phyloP scores from a whole-genome alignment of 2,888 invertebrate species.

The Dryadula phaetusa region DNA sequence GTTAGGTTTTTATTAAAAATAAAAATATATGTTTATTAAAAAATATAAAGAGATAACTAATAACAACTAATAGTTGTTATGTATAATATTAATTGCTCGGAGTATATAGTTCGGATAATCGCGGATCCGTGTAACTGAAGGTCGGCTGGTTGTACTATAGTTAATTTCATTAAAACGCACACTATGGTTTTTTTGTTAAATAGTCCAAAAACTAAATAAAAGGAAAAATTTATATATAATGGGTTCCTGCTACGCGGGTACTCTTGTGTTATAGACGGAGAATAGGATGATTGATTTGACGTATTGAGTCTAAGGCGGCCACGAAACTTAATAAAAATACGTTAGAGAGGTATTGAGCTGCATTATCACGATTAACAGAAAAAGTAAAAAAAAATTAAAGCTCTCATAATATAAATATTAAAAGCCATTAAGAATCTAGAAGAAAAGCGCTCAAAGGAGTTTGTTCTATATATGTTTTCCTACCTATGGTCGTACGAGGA shows the following conservation, averaged over 20 bases:
- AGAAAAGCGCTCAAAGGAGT: background rate
- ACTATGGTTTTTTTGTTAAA: background rate
- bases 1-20: too few species aligned
- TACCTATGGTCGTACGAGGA: background rate
- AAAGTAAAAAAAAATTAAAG: background rate
- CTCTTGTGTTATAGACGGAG: background rate
- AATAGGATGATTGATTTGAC: conserved; percentile 17
- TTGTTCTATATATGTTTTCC: background rate
- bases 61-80: too few species aligned
- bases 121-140: too few species aligned
- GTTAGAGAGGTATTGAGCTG: conserved; percentile 7
- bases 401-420: background rate
- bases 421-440: background rate
- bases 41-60: too few species aligned
- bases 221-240: background rate
- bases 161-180: background rate
- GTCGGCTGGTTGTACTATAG: background rate
- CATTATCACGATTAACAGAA: background rate
- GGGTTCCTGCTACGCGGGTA: background rate
- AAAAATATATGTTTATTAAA: too few species aligned
- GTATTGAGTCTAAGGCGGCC: background rate
- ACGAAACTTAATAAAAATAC: conserved; percentile 17
- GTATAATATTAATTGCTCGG: too few species aligned
- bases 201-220: background rate
- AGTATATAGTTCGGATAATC: too few species aligned